Evolutionary conservation across 2,797 vertebrate genomes (phyloP).

Genomic region (Hirundo rustica): DNA sequence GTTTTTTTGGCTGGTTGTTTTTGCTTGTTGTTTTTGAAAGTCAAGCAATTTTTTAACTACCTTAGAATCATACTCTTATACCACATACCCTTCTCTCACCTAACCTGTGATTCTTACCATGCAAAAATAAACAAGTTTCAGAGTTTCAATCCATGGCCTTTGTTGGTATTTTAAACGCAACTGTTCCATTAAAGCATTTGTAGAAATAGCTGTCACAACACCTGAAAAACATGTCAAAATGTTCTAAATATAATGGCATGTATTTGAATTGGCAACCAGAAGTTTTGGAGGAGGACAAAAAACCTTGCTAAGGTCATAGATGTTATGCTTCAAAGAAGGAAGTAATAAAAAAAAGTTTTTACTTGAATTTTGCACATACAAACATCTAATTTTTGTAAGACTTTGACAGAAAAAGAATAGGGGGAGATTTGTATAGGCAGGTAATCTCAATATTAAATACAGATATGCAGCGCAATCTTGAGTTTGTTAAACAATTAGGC

Average conservation of each 20-base stretch:
- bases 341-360: background rate
- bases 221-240: conserved; percentile 43
- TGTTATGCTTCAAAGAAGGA: background rate
- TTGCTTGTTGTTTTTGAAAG: background rate
- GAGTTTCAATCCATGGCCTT: conserved; percentile 84
- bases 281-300: background rate
- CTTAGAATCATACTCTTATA: background rate
- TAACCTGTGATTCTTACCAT: conserved; percentile 76
- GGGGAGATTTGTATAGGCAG: background rate
- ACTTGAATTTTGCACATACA: background rate
- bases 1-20: background rate
- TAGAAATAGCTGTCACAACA: background rate
- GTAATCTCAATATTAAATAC: background rate
- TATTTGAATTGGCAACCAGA: background rate
- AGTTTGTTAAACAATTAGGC: background rate
- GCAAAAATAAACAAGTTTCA: conserved; percentile 83
- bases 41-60: background rate
- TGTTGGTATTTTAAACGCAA: conserved; percentile 81
- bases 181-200: conserved; percentile 65
- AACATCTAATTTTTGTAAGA: background rate
- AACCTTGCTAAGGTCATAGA: background rate
- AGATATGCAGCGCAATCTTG: background rate
- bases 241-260: background rate
- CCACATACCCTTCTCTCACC: background rate
- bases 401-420: background rate